Conservation (phyloP, 2,113 vertebrate genomes). For the Rhegmatorhina hoffmannsi region DNA sequence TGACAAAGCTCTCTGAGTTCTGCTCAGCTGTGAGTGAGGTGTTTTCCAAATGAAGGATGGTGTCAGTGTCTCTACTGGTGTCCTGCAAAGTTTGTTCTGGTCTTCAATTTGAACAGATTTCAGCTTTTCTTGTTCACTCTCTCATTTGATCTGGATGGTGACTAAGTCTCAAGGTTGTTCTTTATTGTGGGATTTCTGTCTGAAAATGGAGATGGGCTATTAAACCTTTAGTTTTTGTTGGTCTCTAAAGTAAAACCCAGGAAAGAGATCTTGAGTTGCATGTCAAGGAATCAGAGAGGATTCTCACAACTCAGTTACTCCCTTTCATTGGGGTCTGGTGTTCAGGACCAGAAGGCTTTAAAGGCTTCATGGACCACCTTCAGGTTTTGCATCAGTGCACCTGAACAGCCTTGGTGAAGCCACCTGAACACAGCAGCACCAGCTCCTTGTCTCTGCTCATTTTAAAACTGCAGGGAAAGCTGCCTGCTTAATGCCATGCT, state of each 20-base stretch:
- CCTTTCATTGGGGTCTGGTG: neutral
- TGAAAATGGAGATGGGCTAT: neutral
- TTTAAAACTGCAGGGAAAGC: neutral
- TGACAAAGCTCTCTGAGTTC: neutral
- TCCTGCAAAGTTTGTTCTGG: neutral
- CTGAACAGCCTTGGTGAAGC: neutral
- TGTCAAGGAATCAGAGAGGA: neutral
- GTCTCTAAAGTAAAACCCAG: neutral
- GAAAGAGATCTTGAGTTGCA: neutral
- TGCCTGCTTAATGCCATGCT: neutral
- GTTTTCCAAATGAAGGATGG: neutral
- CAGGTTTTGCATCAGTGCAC: neutral
- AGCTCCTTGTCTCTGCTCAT: neutral
- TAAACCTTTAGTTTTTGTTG: neutral
- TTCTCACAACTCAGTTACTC: neutral
- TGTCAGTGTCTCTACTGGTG: neutral
- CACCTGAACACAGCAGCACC: neutral
- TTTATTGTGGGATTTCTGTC: neutral
- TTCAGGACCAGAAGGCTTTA: neutral
- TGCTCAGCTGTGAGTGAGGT: neutral
- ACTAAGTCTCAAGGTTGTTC: neutral
- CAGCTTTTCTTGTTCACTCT: neutral
- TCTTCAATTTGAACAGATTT: neutral
- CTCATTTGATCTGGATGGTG: neutral
- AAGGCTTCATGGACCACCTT: neutral